phyloP scores from a whole-genome alignment of 2,888 invertebrate species.

The Fissipunctia ypsillon region DNA sequence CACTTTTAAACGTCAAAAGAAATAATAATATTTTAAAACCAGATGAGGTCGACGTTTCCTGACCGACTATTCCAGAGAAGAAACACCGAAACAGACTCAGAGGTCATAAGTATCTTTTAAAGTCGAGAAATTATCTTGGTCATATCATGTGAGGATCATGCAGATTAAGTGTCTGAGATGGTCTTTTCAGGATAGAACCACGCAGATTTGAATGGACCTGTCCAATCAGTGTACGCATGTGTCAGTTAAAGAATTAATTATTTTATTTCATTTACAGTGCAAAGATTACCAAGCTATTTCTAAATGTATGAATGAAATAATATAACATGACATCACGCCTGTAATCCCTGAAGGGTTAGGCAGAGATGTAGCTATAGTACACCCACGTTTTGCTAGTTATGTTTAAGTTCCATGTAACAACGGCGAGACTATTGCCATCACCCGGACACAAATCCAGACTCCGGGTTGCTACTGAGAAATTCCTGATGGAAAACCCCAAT shows the following conservation, averaged over 20 bases:
- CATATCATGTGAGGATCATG: not conserved
- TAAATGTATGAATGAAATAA: not conserved
- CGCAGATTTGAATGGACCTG: not conserved
- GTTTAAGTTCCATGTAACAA: not conserved
- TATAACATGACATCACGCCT: not conserved
- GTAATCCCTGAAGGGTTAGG: not conserved
- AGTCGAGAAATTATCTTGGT: not conserved
- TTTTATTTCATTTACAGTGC: not conserved
- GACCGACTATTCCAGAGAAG: not conserved
- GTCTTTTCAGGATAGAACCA: too few species aligned
- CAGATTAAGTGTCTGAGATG: not conserved
- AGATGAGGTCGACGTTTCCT: not conserved
- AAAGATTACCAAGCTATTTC: not conserved
- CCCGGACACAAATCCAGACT: not conserved
- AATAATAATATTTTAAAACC: not conserved
- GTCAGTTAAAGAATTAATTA: not conserved
- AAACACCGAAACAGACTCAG: not conserved
- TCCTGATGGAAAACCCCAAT: not conserved
- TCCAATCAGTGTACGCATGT: not conserved
- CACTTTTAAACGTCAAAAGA: not conserved
- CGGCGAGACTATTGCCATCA: not conserved
- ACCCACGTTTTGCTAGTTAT: not conserved
- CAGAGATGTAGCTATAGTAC: not conserved
- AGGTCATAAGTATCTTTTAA: not conserved
- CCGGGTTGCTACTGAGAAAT: not conserved